Conservation (phyloP, 2,113 vertebrate genomes). For the Elephas maximus region DNA sequence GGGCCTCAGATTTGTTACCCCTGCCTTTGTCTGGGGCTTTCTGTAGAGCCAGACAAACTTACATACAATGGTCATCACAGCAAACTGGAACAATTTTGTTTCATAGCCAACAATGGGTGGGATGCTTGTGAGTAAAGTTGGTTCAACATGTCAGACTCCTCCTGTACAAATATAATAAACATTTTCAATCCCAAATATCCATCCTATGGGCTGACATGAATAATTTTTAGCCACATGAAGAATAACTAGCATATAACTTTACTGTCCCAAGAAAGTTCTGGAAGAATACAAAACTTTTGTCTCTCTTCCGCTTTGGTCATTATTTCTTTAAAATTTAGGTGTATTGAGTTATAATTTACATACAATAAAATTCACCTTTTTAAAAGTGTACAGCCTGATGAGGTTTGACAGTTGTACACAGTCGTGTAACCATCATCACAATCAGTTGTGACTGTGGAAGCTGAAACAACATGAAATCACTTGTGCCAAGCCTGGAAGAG, state of each 20-base stretch:
- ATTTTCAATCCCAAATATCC: conserved; percentile 8
- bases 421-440: no score
- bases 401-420: no score
- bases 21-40: background rate
- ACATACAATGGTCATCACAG: background rate
- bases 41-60: background rate
- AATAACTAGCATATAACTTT: background rate
- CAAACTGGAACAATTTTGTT: background rate
- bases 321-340: no score
- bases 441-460: no score
- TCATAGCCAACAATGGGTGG: background rate
- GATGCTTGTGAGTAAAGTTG: background rate
- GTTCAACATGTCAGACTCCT: background rate
- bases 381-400: no score
- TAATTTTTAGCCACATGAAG: background rate
- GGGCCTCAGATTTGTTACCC: background rate
- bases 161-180: background rate
- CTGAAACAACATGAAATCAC: no score
- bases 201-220: background rate
- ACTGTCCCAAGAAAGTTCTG: background rate
- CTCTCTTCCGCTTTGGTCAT: background rate
- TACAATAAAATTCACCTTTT: no score
- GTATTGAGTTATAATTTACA: no score
- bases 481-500: no score
- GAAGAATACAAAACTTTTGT: background rate